Base-by-base conservation (phyloP, 2,113 vertebrate genomes). In the Myodes glareolus region DNA sequence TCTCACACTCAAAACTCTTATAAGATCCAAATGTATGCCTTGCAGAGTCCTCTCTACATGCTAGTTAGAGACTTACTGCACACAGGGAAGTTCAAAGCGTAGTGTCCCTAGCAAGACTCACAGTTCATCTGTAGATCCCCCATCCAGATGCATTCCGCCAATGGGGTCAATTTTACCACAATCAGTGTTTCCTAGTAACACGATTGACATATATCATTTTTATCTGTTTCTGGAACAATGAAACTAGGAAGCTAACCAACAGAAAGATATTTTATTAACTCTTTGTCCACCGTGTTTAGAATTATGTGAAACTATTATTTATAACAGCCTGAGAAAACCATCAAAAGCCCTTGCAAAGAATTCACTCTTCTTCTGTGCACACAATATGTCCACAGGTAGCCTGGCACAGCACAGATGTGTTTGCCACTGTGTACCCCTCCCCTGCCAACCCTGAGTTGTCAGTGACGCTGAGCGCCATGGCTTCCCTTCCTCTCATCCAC, bases 171-270 rank as follows among this genome's bases (percentile, higher is more conserved):
- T 95, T 95, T 87, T 88, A 85, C 94, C 92, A 84, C 89, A 80
- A 82, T 90, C 78, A 94, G 0, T 92, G 90, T 97, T 97, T 93
- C 93, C 90, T 94, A 94, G 96, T 78, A 93, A 97, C 96, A 50
- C 45, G 93, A 90, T 97, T 97, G 94, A 97, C 96, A 95, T 95
- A 97, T 90, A 92, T 92, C 96, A 92, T 97, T 94, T 97, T 97
- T 97, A 7, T 96, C 96, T 94, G 90, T 95, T 97, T 95, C 97
- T 92, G 94, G 90, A 95, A 88, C 92, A 97, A 96, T 90, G 68
- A 88, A 96, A 92, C 93, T 92, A 92, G 88, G 88, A 97, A 92
- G 95, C 93, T 93, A 96, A 95, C 92, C 96, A 94, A 97, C 91
- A 63, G 29, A 80, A 86, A 86, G 84, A 87, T 78, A 91, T 87